Base-by-base conservation (phyloP, 92 coral and sea anemone genomes). In the Galaxea fascicularis region DNA sequence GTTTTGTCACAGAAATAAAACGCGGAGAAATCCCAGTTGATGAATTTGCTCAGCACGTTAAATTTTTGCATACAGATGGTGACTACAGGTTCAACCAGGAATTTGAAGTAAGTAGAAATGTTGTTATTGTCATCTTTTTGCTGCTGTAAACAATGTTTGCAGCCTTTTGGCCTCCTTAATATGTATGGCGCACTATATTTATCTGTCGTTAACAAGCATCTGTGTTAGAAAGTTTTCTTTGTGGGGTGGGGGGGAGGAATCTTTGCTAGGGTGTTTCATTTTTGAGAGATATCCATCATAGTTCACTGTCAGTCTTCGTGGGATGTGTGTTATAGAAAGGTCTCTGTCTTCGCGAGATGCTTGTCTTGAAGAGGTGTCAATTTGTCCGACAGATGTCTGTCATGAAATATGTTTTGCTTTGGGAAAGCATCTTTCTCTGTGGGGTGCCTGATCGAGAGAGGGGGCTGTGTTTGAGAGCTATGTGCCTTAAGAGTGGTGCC, bases 81-180 rank as follows among this genome's bases (percentile, higher is more conserved):
- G 95, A 94, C 86, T 94, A 94, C 86, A 87, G 84, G 52, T 94
- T 94, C 88, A 89, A 87, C 27, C 80, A 86, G 30, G 98, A 94
- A 81, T 94, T 87, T 86, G 95, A 94, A 91, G 98, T 94, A 65
- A 65, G 15, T 17, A 52, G 22, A n/a, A 3, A 24, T 18, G 51
- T 3, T 1, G 15, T 71, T 17, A 24, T 79, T 4, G 17, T 53
- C 4, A 29, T 39, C 30, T 26, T 54, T 45, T 35, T 30, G 17
- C 0, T 6, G 18, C 11, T 78, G 9, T 10, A 13, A 13, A 8
- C 21, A 20, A 4, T 57, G 22, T 57, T 4, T 17, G 22, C 22
- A 17, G n/a, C 7, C 63, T 20, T 57, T 15, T n/a, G 30, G 41
- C 41, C 41, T 35, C 41, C 41, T 6, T 35, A n/a, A n/a, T n/a